Base-by-base conservation (phyloP, 2,888 invertebrate species). In the Euspilapteryx auroguttella region DNA sequence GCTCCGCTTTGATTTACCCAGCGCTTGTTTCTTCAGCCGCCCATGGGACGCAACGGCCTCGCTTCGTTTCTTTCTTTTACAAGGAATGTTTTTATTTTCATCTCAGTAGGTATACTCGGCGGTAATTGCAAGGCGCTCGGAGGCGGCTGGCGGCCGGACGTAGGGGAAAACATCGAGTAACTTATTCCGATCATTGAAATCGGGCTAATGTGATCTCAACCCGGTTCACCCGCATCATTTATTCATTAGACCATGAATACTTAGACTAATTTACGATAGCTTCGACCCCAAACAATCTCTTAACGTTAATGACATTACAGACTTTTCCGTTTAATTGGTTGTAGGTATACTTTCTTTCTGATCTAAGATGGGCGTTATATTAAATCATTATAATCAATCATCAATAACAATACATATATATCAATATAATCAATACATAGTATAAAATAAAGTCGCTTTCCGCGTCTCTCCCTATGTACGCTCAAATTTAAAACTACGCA, bases 201-300 rank as follows among this genome's bases (percentile, higher is more conserved):
- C 47, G 50, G 53, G 39, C 47, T 49, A 51, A 56, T 62, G 55
- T 55, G 53, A 63, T 63, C 49, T 47, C 45, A 50, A 53, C 52
- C 49, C 47, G 29, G 35, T 42, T 47, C 47, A 49, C 49, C 50
- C 47, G 47, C 42, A 62, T 68, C 49, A 55, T 46, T 65, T 66
- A 69, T 68, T 69, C 65, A 64, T 55, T 50, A 52, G 40, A 35
- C 56, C 58, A 63, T 64, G 65, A 66, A 65, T 65, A 61, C 55
- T 57, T 63, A 56, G 66, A 62, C 55, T 53, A 54, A 62, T 65
- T 62, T 55, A 45, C 49, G 45, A 45, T 45, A 47, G 43, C 52
- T 49, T 44, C 49, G 45, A 45, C 49, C 47, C 53, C 47, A 45
- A 50, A 47, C 45, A 41, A 41, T 46, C 48, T 44, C 42, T 46